Base-by-base conservation (phyloP, 2,113 vertebrate genomes). In the Syngnathus scovelli region DNA sequence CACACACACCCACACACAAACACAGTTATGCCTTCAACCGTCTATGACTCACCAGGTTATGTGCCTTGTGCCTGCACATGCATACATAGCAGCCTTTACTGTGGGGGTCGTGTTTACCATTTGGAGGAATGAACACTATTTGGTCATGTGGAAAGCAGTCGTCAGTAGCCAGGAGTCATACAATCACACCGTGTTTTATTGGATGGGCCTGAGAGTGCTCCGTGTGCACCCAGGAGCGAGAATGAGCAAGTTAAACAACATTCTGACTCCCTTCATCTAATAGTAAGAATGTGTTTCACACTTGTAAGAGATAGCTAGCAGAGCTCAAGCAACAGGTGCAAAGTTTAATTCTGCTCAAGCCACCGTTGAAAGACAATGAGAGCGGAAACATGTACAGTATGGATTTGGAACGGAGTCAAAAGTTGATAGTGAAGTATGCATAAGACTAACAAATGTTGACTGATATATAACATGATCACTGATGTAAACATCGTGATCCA, bases 81-180 rank as follows among this genome's bases (percentile, higher is more conserved):
- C 74, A 65, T 54, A 78, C 67, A 81, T 70, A 61, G 46, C 67
- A 77, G 76, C 58, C 74, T 64, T 76, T 62, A 71, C 38, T 46
- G 61, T 51, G 51, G 7, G 46, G 67, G 54, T 16, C 67, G 67
- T 91, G 88, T 88, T 89, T 89, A 88, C 83, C 81, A 83, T 88
- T 78, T 74, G 69, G 56, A 87, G 88, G 88, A 89, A 89, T 90
- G 86, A 87, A 86, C 85, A 87, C 82, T 89, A 85, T 87, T 88
- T 85, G 77, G 83, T 86, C 37, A 85, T 83, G 87, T 90, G 82
- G 88, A 84, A 87, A 85, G 81, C 74, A 85, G 83, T 68, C 58
- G 59, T 84, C 74, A 74, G 83, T 68, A 79, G 81, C 79, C 74
- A 77, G 81, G 64, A 81, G 76, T 82, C 69, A 48, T 66, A 88